Evolutionary conservation across 1,140 invertebrate genomes (phyloP).

Genomic region (Nomia melanderi): DNA sequence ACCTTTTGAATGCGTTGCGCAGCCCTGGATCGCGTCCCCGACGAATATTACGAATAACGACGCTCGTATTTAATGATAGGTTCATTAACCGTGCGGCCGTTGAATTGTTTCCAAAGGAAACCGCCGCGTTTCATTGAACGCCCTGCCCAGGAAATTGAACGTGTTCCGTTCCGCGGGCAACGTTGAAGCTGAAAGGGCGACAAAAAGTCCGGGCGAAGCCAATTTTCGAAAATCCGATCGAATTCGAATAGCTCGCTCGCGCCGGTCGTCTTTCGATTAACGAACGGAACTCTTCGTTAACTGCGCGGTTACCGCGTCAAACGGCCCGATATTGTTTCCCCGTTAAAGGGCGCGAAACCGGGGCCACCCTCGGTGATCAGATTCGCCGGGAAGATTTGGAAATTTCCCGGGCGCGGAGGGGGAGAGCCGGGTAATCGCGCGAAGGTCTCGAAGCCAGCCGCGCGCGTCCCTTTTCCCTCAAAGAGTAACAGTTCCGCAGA

Average conservation of each 20-base stretch:
- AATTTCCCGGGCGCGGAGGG: constrained; percentile 18
- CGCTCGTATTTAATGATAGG: constrained; percentile 16
- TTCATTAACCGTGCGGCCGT: not conserved
- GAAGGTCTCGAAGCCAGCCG: not conserved
- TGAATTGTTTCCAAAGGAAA: constrained; percentile 1
- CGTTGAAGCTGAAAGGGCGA: too few species aligned
- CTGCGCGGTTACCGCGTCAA: not conserved
- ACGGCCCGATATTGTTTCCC: not conserved
- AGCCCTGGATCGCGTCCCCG: not conserved
- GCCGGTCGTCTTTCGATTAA: too few species aligned
- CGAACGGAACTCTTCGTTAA: not conserved
- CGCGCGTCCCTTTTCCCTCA: not conserved
- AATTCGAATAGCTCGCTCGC: too few species aligned
- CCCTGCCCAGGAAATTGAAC: too few species aligned
- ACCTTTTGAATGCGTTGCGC: constrained; percentile 52
- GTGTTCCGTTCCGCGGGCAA: not conserved
- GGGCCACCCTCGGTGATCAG: not conserved
- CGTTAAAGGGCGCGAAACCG: constrained; percentile 3
- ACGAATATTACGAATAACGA: constrained; percentile 40
- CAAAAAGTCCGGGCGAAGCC: too few species aligned
- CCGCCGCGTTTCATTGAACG: not conserved
- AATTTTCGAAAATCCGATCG: not conserved
- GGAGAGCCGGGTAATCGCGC: constrained; percentile 22
- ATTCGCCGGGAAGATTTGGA: constrained; percentile 18
- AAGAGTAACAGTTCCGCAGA: constrained; percentile 38